Conservation (phyloP, 2,797 vertebrate species). For the Hipposideros larvatus region DNA sequence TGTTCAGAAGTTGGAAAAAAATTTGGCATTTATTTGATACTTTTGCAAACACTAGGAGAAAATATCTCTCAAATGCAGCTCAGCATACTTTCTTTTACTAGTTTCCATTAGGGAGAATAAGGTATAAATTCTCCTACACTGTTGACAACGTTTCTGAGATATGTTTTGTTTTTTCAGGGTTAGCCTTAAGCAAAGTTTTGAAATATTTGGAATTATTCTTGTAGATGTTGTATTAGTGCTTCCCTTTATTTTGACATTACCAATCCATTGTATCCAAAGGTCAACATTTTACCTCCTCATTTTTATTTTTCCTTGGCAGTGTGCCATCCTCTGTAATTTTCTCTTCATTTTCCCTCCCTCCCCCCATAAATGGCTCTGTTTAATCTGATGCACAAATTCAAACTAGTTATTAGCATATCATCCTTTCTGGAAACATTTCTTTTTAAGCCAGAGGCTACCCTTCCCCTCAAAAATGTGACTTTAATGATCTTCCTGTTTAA, state of each 20-base stretch:
- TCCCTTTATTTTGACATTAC: conserved; percentile 32
- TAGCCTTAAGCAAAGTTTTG: neutral
- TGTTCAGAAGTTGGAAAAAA: conserved; percentile 21
- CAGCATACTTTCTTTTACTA: neutral
- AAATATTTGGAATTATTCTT: conserved; percentile 4
- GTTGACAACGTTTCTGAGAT: neutral
- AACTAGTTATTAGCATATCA: neutral
- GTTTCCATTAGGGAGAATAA: neutral
- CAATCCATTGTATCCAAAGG: neutral
- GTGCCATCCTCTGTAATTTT: neutral
- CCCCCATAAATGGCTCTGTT: neutral
- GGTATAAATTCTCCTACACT: neutral
- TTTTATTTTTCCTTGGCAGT: conserved; percentile 24
- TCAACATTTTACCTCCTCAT: neutral
- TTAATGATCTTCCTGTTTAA: conserved; percentile 1
- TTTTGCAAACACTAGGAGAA: neutral
- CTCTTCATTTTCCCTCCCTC: neutral
- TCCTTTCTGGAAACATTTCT: neutral
- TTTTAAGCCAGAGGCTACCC: neutral
- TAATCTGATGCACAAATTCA: neutral
- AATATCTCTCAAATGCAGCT: neutral
- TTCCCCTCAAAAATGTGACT: neutral
- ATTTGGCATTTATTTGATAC: neutral
- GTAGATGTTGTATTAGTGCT: neutral
- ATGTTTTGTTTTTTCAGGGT: conserved; percentile 6